Base-by-base conservation (phyloP, 2,113 vertebrate genomes). In the Dinomys branickii region DNA sequence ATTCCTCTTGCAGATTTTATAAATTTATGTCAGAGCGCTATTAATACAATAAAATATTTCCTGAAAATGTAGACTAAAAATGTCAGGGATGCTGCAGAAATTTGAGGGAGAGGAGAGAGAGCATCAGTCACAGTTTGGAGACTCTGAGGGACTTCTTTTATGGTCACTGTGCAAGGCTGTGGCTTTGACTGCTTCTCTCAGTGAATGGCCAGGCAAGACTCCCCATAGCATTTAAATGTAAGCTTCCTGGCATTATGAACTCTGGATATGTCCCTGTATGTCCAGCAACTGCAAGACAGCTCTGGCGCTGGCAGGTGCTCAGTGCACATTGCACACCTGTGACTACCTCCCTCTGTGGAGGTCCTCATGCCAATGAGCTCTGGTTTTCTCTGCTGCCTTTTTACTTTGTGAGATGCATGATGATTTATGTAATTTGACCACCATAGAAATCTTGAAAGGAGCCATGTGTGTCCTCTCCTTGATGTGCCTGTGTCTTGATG, bases 1-100 rank as follows among this genome's bases (percentile, higher is more conserved):
- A 80, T 33, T 75, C 86, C 65, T 88, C 83, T 91, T 94, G 78
- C 59, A 90, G 94, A 94, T 75, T 97, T 67, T 71, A 93, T 94
- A 69, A 65, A 89, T 94, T 94, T 96, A 92, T 82, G 88, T 89
- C 61, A 80, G 38, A 94, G 24, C 28, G 67, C 81, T 92, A 7
- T 85, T 54, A 59, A 44, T 16, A n/a, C 54, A 91, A 61, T 52
- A 67, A 94, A 82, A 10, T 56, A 73, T 38, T 83, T 90, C 56
- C 94, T 94, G 61, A 59, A 91, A 86, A 86, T 9, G 35, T 90
- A 56, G 54, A 50, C 28, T 78, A 4, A 65, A 78, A 28, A 17
- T 78, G 75, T 35, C 87, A 95, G 71, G 38, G 84, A 90, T 85
- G 69, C 54, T 85, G 26, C 38, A 58, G 81, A 84, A 44, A 90